phyloP scores from a whole-genome alignment of 1,140 invertebrate genomes.

The Leptinotarsa undecemlineata region DNA sequence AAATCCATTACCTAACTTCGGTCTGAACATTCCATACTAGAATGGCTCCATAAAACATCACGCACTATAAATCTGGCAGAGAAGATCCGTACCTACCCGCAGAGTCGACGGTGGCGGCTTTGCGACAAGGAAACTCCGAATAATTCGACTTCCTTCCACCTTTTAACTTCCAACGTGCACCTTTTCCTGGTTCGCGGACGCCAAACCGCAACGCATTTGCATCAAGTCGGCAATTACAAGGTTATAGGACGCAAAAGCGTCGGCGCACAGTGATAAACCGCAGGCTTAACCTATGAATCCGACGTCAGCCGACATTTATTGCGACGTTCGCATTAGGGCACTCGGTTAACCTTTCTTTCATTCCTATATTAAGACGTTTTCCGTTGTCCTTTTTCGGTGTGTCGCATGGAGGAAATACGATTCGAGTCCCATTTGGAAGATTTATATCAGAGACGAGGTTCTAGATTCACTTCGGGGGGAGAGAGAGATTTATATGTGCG shows the following conservation, averaged over 20 bases:
- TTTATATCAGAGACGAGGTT: no score
- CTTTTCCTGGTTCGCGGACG: slow-evolving; percentile 4
- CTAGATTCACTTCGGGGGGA: no score
- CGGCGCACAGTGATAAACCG: neutral
- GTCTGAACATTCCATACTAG: no score
- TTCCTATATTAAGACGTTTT: neutral
- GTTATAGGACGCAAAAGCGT: neutral
- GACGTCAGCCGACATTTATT: neutral
- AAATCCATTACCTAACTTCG: no score
- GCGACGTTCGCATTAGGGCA: neutral
- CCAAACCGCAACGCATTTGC: slow-evolving; percentile 5
- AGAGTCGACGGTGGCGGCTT: neutral
- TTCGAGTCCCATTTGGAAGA: no score
- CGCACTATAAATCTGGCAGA: no score
- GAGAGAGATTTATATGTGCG: no score
- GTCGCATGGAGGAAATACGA: no score
- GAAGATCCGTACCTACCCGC: no score
- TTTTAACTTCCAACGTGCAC: neutral
- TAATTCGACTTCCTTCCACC: slow-evolving; percentile 7
- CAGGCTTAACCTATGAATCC: neutral
- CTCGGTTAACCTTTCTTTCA: neutral
- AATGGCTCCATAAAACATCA: no score
- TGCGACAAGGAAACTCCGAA: neutral
- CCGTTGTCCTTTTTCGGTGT: neutral
- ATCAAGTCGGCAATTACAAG: slow-evolving; percentile 1